phyloP scores from a whole-genome alignment of 2,797 vertebrate genomes.

The Crenichthys baileyi region DNA sequence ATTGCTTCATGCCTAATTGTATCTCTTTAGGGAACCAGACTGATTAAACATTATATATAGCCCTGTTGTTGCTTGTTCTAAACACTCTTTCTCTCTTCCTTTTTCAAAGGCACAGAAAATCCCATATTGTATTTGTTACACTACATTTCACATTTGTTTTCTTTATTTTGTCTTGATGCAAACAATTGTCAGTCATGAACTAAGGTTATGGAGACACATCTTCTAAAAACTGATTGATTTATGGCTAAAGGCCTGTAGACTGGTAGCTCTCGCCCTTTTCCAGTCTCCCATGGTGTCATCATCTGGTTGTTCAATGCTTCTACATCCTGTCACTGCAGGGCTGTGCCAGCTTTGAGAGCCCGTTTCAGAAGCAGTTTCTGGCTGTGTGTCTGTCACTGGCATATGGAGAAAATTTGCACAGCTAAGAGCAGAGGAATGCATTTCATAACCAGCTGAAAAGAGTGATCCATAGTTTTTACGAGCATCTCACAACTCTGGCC shows the following conservation, averaged over 20 bases:
- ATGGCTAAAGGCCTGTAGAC: conserved; percentile 44
- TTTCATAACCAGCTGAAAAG: conserved; percentile 14
- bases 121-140: too few species aligned
- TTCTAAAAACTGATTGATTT: conserved; percentile 44
- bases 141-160: neutral
- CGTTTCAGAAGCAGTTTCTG: conserved; percentile 42
- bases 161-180: neutral
- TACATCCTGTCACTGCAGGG: conserved; percentile 61
- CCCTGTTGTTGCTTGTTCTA: conserved; percentile 12
- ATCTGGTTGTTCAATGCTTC: conserved; percentile 61
- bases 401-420: conserved; percentile 25
- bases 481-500: neutral
- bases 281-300: conserved; percentile 62
- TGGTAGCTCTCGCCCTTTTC: conserved; percentile 45
- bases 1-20: conserved; percentile 16
- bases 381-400: conserved; percentile 45
- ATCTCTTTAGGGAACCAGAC: conserved; percentile 18
- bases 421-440: conserved; percentile 20
- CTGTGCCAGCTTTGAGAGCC: conserved; percentile 53
- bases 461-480: conserved; percentile 3
- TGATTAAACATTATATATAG: conserved; percentile 52
- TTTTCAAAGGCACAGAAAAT: neutral
- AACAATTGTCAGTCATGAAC: neutral
- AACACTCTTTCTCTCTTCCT: conserved; percentile 14
- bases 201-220: conserved; percentile 23